Evolutionary conservation across 1,140 invertebrate species (phyloP), one percentile per base, ranked within the genome.

Genomic region (Lordiphosa mommai): DNA sequence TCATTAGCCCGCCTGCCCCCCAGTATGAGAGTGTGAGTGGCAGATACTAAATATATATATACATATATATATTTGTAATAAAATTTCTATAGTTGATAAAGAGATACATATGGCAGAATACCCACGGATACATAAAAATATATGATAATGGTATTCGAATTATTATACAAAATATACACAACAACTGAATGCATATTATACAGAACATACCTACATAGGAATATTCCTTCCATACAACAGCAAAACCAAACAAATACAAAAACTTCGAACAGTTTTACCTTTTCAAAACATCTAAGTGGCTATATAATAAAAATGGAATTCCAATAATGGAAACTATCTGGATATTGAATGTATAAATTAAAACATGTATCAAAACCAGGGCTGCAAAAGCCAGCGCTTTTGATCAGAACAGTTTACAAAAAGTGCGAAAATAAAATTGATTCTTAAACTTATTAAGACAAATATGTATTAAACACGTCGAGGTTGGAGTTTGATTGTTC

Each of bases 231-330:
- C 41, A 70, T 43, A 55, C 34, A 61, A 16, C 8, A 50, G 13
- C 9, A 43, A 30, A 41, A 68, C 16, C 37, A 38, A 27, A 59
- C 53, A 44, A 59, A 53, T 17, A 37, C 10, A 61, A 74, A 50
- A 72, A 72, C 32, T 68, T 76, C 76, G 77, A 84, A 84, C 77
- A 84, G 85, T 72, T 84, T 84, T 84, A 85, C 79, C 72, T 84
- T 84, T 84, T 85, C 77, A 84, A 51, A 20, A 72, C 65, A 57
- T 84, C 77, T 84, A 82, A 84, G 72, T 84, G 77, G 84, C 77
- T 84, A 84, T 43, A 68, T 65, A 82, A 65, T 50, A 65, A 64
- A 37, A 53, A 57, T 49, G 58, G 37, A 53, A 59, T 49, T 30
- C 49, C 36, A 50, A 52, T 52, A 34, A 38, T 40, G 33, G 4